Base-by-base conservation (phyloP, 2,113 vertebrate genomes). In the Dendrocopos noguchii region DNA sequence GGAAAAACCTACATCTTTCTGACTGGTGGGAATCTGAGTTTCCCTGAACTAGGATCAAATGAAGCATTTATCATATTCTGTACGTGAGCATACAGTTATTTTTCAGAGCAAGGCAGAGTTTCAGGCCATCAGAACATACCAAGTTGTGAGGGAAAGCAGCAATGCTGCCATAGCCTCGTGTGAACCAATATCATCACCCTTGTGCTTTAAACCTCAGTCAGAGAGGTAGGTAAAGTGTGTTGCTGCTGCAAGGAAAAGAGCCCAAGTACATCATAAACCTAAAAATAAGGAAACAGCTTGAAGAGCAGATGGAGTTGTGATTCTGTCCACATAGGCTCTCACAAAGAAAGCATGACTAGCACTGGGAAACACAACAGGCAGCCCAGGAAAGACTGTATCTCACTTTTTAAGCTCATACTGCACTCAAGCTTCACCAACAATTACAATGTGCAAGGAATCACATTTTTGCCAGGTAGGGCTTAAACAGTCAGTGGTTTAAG, bases 101-200 rank as follows among this genome's bases (percentile, higher is more conserved):
- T 87, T 36, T 29, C 53, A 50, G 31, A 75, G 24, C 13, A n/a
- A 52, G 5, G 3, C 0, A 9, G 20, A 1, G 4, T 20, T 90
- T 71, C 55, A n/a, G 60, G 44, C 57, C 66, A 64, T 7, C 17
- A 18, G 42, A 61, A 39, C 4, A 25, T 2, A 15, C 9, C 2
- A 6, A 16, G 2, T 3, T 57, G 11, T 0, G 4, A 47, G 34
- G 34, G 10, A 16, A 82, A 59, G 21, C 13, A 73, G 10, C 1
- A 0, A 21, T 5, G 22, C 11, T 1, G 0, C 59, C 36, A 4
- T 57, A 39, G 46, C 61, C 74, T 44, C 7, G 9, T 80, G 28
- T 33, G 34, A 71, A 27, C 11, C 53, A 60, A 11, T 3, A 16
- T 20, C 12, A 18, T 15, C 19, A 6, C 12, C 22, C 27, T 17